These are phyloP conservation scores for Brachynemurus nebulosus DNA, from an alignment of 2,888 invertebrate species.

Conservation along the genomic window DNA sequence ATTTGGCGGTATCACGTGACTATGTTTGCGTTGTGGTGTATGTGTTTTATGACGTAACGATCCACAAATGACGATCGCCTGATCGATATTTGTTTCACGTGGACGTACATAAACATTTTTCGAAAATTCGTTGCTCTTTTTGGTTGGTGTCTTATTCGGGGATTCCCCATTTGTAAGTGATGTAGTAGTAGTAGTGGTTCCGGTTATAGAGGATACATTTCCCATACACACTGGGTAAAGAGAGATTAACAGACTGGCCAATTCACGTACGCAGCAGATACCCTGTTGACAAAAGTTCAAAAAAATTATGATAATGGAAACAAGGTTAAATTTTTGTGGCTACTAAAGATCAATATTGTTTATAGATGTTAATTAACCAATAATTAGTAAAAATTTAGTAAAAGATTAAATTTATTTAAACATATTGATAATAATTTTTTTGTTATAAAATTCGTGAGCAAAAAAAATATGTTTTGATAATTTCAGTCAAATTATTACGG, in stretches of 20 bases:
- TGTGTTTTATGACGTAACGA: constrained; percentile 4
- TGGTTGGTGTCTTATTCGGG: neutral
- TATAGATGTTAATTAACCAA: no score
- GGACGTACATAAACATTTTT: constrained; percentile 4
- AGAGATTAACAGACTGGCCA: constrained; percentile 44
- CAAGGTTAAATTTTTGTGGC: no score
- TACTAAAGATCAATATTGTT: no score
- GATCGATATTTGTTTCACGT: constrained; percentile 6
- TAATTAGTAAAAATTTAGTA: no score
- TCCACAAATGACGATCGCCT: neutral
- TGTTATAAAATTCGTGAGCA: no score
- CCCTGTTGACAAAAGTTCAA: no score
- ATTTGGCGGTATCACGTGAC: neutral
- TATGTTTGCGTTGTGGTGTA: constrained; percentile 9
- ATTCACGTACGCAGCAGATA: constrained; percentile 43
- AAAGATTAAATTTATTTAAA: no score
- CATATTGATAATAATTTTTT: no score
- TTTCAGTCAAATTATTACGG: no score
- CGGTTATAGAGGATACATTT: constrained; percentile 23
- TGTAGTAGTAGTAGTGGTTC: neutral
- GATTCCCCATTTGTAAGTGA: neutral
- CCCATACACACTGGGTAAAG: constrained; percentile 28
- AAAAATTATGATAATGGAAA: no score
- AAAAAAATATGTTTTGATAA: no score
- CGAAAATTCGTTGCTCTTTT: neutral